phyloP scores from a whole-genome alignment of 2,888 invertebrate species.

The Antitype chi region DNA sequence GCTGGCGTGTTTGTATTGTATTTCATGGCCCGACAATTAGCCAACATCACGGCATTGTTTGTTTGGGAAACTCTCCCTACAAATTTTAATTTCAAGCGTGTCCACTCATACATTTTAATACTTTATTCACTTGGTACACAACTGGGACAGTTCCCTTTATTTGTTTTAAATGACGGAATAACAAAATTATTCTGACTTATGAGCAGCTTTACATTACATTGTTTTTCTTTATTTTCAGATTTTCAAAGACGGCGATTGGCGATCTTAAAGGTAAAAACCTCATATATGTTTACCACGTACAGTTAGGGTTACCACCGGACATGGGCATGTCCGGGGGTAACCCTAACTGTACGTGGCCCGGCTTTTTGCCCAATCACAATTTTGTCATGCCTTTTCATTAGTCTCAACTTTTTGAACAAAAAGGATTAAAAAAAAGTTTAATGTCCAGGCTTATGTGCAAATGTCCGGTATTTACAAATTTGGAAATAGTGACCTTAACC shows the following conservation, averaged over 20 bases:
- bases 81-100: conserved; percentile 52
- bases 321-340: too few species aligned
- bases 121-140: conserved; percentile 20
- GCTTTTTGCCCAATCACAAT: too few species aligned
- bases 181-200: not conserved
- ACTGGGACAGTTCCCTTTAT: conserved; percentile 9
- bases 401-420: not conserved
- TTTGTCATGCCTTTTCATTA: not conserved
- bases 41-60: conserved; percentile 72
- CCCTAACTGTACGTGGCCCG: too few species aligned
- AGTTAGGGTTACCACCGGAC: not conserved
- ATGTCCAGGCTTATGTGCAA: too few species aligned
- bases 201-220: not conserved
- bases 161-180: not conserved
- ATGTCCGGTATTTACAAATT: not conserved
- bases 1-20: conserved; percentile 69
- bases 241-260: conserved; percentile 44
- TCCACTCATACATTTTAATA: conserved; percentile 44
- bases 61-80: conserved; percentile 59
- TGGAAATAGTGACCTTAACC: too few species aligned
- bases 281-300: not conserved
- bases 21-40: conserved; percentile 78
- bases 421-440: not conserved
- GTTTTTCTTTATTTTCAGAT: conserved; percentile 40
- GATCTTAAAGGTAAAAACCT: conserved; percentile 48